Conservation (phyloP, 2,888 invertebrate genomes). For the Agrenia bidenticulata region DNA sequence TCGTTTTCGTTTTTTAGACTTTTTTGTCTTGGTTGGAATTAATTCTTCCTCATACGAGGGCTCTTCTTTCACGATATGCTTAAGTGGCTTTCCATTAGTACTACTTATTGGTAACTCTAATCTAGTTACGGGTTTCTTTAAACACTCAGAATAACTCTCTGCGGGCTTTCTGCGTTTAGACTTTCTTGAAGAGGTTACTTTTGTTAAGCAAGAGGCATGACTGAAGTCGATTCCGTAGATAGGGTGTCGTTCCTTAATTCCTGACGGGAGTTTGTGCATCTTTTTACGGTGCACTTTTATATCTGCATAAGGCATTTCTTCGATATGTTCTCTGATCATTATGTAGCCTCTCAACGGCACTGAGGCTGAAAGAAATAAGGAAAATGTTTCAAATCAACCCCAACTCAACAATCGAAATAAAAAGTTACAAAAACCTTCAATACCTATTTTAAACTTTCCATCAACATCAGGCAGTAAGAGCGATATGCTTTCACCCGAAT, state of each 20-base stretch:
- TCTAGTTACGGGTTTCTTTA: no score
- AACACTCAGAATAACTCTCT: not conserved
- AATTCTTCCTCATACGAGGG: not conserved
- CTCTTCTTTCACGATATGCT: not conserved
- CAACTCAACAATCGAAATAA: no score
- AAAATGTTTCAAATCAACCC: not conserved
- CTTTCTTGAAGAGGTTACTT: constrained; percentile 11
- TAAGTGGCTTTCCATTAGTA: no score
- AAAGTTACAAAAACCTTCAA: not conserved
- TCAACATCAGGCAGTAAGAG: constrained; percentile 31
- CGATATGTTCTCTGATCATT: constrained; percentile 26
- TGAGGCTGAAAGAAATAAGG: constrained; percentile 22
- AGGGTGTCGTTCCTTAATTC: constrained; percentile 39
- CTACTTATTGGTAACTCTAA: no score
- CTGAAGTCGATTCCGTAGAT: constrained; percentile 35
- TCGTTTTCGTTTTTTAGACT: not conserved
- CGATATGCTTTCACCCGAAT: constrained; percentile 18
- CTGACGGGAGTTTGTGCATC: constrained; percentile 26
- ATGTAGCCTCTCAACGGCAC: constrained; percentile 32
- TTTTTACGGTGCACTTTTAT: constrained; percentile 12
- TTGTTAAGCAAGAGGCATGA: not conserved
- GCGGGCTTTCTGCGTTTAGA: not conserved
- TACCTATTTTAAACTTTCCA: constrained; percentile 31
- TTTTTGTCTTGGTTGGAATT: not conserved
- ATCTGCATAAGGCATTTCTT: constrained; percentile 21